phyloP scores from a whole-genome alignment of 1,140 invertebrate genomes.

The Trichonephila inaurata region DNA sequence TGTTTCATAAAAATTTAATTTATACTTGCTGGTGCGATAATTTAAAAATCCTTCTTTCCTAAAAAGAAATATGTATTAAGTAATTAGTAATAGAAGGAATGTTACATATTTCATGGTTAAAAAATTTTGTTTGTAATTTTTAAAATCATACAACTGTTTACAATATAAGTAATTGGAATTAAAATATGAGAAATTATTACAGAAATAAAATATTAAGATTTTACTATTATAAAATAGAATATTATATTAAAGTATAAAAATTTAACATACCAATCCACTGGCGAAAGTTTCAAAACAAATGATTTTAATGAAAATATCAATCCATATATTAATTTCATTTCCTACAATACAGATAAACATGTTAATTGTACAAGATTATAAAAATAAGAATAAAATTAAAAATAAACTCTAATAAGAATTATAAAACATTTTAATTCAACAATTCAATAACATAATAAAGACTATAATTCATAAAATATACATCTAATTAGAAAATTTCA shows the following conservation, averaged over 20 bases:
- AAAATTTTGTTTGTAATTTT: too few relatives aligned
- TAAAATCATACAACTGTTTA: not conserved
- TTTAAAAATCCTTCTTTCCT: conserved; percentile 94
- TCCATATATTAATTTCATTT: conserved; percentile 98
- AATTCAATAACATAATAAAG: too few relatives aligned
- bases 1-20: conserved; percentile 96
- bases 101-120: too few relatives aligned
- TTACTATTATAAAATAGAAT: not conserved
- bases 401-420: not conserved
- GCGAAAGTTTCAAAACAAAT: conserved; percentile 97
- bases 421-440: too few relatives aligned
- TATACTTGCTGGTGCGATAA: conserved; percentile 96
- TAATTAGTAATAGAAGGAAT: too few relatives aligned
- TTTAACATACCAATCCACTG: conserved; percentile 85
- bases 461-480: too few relatives aligned
- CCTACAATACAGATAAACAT: conserved; percentile 84
- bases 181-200: not conserved
- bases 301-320: conserved; percentile 99
- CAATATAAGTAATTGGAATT: not conserved
- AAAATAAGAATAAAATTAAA: too few relatives aligned
- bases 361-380: too few relatives aligned
- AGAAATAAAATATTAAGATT: not conserved
- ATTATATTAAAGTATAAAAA: conserved; percentile 77
- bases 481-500: too few relatives aligned
- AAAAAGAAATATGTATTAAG: conserved; percentile 24